These are phyloP conservation scores for Orthonyx spaldingii DNA, from an alignment of 2,113 vertebrate species.

Conservation along the genomic window DNA sequence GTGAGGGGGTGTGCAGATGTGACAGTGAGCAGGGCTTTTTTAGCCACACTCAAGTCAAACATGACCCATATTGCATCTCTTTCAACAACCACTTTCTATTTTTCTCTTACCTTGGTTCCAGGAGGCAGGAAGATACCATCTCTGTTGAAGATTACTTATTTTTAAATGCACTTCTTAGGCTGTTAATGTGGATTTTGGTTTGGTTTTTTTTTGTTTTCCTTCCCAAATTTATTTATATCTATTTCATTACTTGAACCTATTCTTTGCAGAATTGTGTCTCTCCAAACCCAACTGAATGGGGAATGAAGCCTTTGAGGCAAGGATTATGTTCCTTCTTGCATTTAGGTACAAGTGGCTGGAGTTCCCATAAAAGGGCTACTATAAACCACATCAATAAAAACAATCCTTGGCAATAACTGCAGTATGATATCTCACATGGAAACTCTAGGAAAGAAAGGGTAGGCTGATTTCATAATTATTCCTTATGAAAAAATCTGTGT, in stretches of 20 bases:
- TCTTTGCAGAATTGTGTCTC: background rate
- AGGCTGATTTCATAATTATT: background rate
- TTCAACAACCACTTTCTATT: background rate
- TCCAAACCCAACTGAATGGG: fast-evolving
- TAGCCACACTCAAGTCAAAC: background rate
- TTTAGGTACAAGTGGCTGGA: background rate
- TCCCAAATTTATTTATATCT: background rate
- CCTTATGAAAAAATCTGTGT: background rate
- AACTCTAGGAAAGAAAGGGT: background rate
- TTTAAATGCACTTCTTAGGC: background rate
- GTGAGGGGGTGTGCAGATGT: background rate
- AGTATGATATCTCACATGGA: background rate
- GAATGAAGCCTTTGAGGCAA: background rate
- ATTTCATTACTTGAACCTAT: background rate
- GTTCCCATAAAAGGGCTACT: background rate
- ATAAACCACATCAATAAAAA: background rate
- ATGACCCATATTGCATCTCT: background rate
- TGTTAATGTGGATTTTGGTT: background rate
- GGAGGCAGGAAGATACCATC: background rate
- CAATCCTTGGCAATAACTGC: background rate
- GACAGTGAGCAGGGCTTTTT: background rate
- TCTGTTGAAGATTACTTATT: background rate
- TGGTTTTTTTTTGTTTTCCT: no score
- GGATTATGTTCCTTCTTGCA: background rate
- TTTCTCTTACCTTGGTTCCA: background rate